Conservation (phyloP, 2,888 invertebrate genomes). For the Oligia latruncula region DNA sequence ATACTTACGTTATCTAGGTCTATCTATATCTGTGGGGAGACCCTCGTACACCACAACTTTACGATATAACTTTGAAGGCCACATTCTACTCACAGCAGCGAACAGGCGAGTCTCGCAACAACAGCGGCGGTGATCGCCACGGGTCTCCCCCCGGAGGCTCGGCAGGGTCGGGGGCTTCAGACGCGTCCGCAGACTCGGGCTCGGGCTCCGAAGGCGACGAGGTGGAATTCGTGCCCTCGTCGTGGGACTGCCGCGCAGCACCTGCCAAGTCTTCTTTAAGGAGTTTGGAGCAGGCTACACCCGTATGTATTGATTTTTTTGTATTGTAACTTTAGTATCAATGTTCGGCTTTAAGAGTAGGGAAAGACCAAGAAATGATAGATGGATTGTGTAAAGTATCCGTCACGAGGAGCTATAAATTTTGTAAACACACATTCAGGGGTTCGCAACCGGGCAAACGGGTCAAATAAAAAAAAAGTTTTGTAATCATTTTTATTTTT, state of each 20-base stretch:
- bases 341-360: neutral
- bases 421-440: no score
- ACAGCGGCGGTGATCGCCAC: constrained; percentile 67
- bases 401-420: no score
- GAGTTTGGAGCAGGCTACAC: constrained; percentile 80
- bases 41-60: neutral
- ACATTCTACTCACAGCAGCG: constrained; percentile 73
- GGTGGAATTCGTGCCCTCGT: constrained; percentile 94
- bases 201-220: constrained; percentile 91
- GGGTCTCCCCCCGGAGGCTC: constrained; percentile 51
- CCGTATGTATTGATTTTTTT: constrained; percentile 69
- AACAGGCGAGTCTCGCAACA: constrained; percentile 65
- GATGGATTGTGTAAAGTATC: neutral
- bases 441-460: no score
- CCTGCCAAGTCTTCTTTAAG: constrained; percentile 93
- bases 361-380: neutral
- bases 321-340: neutral
- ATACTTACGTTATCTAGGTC: no score
- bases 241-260: constrained; percentile 94
- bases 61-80: constrained; percentile 4
- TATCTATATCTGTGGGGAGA: no score
- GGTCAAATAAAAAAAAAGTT: no score
- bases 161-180: constrained; percentile 72
- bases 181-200: constrained; percentile 75
- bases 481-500: no score